Evolutionary conservation across 2,113 vertebrate genomes (phyloP).

Genomic region (Vombatus ursinus): DNA sequence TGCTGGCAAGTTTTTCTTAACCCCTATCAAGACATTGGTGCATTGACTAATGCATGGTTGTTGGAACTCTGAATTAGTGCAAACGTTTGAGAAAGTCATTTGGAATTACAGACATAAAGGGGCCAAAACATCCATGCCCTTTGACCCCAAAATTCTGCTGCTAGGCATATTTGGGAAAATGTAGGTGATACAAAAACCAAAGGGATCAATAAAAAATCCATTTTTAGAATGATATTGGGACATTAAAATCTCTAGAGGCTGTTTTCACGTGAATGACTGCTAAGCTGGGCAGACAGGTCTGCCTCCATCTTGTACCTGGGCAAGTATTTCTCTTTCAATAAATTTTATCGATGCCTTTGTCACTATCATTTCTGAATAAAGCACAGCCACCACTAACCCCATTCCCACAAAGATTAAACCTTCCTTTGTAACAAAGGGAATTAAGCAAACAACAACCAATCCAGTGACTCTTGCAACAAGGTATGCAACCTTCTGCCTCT

Average conservation of each 20-base stretch:
- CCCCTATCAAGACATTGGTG: not conserved
- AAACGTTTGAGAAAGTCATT: not conserved
- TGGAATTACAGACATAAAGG: not conserved
- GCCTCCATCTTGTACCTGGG: not conserved
- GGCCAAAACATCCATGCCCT: not conserved
- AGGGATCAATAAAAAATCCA: not conserved
- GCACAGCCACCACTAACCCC: not conserved
- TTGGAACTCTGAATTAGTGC: not conserved
- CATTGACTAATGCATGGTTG: not conserved
- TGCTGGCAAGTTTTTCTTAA: not conserved
- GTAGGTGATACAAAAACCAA: not conserved
- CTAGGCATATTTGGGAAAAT: not conserved
- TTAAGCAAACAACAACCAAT: not conserved
- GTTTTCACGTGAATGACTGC: not conserved
- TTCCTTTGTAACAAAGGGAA: not conserved
- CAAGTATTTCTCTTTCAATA: not conserved
- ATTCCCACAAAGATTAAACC: not conserved
- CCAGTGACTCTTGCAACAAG: not conserved
- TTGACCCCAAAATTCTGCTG: not conserved
- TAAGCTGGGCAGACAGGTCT: not conserved
- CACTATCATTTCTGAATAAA: not conserved
- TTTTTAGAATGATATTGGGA: not conserved
- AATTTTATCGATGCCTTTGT: not conserved
- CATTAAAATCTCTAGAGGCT: not conserved
- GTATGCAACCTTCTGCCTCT: not conserved